These are phyloP conservation scores for Piaya cayana DNA, from an alignment of 2,113 vertebrate species.

Conservation along the genomic window DNA sequence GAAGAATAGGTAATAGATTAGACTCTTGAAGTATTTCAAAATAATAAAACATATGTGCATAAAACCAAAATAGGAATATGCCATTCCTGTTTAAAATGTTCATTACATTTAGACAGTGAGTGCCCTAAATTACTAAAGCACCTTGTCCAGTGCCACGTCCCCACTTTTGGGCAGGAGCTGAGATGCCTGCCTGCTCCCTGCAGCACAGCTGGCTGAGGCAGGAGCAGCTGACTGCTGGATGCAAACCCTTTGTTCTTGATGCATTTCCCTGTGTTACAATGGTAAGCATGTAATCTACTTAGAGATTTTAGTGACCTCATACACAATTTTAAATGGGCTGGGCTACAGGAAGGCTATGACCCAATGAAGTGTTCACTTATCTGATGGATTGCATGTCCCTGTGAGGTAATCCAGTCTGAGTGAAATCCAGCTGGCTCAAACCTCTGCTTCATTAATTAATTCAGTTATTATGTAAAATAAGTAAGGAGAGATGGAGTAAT, in stretches of 20 bases:
- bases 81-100: neutral
- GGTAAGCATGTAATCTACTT: neutral
- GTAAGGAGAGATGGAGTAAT: neutral
- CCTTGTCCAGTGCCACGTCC: neutral
- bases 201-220: neutral
- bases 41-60: neutral
- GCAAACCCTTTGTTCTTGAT: neutral
- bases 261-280: neutral
- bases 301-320: neutral
- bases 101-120: neutral
- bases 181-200: neutral
- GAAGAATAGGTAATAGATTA: neutral
- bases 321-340: neutral
- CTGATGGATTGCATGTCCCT: neutral
- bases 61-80: neutral
- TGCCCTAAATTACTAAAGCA: neutral
- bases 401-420: neutral
- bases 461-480: neutral
- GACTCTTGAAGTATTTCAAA: neutral
- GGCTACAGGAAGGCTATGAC: neutral
- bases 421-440: conserved; percentile 2
- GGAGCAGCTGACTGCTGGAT: rapidly evolving
- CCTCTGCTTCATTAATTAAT: neutral
- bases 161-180: no score
- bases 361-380: neutral